phyloP scores from a whole-genome alignment of 2,888 invertebrate species.

The Drosophila paracracens region DNA sequence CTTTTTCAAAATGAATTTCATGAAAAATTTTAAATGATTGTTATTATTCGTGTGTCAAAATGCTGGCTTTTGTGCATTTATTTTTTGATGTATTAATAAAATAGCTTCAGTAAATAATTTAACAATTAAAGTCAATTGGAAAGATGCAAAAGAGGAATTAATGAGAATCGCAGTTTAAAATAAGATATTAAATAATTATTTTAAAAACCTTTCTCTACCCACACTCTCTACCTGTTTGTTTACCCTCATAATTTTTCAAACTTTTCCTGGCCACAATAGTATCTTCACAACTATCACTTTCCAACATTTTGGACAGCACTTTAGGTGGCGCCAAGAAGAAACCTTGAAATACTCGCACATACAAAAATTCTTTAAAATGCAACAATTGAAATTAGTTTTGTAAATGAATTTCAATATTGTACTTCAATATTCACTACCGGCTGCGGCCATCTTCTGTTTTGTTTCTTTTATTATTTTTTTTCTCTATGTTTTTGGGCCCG shows the following conservation, averaged over 20 bases:
- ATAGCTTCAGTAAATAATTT: neutral
- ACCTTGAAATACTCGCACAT: slow-evolving; percentile 45
- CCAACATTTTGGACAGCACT: slow-evolving; percentile 56
- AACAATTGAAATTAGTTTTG: slow-evolving; percentile 79
- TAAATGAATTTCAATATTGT: slow-evolving; percentile 75
- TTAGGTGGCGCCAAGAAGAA: slow-evolving; percentile 70
- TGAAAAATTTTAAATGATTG: neutral
- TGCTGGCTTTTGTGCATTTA: neutral
- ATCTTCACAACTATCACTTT: slow-evolving; percentile 65
- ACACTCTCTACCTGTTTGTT: neutral
- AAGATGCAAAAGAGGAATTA: neutral
- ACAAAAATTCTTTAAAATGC: slow-evolving; percentile 62
- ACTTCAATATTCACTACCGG: slow-evolving; percentile 72
- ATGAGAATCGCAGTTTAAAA: neutral
- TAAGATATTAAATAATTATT: neutral
- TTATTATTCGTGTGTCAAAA: neutral
- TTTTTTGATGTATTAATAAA: neutral
- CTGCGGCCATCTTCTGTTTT: slow-evolving; percentile 40
- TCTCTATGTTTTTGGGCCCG: slow-evolving; percentile 42
- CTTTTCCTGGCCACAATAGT: slow-evolving; percentile 17
- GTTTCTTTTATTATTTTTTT: neutral
- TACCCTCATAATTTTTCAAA: neutral
- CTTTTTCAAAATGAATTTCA: neutral
- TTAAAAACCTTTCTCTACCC: neutral
- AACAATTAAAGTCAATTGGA: neutral